phyloP scores from a whole-genome alignment of 2,113 vertebrate genomes.

The Apodemus speciosus region DNA sequence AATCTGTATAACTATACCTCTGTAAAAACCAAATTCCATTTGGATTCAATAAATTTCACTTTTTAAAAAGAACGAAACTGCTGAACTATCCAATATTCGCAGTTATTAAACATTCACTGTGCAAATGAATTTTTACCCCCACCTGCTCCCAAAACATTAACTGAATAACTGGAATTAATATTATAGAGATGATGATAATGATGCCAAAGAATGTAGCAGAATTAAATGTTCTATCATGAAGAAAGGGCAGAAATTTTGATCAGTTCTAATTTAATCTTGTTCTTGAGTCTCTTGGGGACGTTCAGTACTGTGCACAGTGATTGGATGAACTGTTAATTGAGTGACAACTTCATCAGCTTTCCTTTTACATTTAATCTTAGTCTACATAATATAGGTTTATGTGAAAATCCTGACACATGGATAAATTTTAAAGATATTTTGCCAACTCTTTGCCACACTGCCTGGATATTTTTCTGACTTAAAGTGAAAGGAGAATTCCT shows the following conservation, averaged over 20 bases:
- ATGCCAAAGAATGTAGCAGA: constrained; percentile 38
- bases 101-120: constrained; percentile 17
- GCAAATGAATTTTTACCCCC: constrained; percentile 42
- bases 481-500: neutral
- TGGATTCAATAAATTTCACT: constrained; percentile 13
- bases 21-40: constrained; percentile 61
- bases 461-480: constrained; percentile 48
- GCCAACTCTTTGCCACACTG: neutral
- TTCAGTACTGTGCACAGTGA: constrained; percentile 65
- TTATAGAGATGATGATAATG: constrained; percentile 34
- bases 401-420: constrained; percentile 44
- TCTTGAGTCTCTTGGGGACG: constrained; percentile 50
- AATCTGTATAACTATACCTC: constrained; percentile 33
- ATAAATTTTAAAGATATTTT: constrained; percentile 61
- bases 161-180: constrained; percentile 43
- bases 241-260: constrained; percentile 54
- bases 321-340: constrained; percentile 26
- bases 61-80: constrained; percentile 9
- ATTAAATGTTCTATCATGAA: constrained; percentile 50
- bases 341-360: constrained; percentile 50
- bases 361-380: neutral
- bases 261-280: constrained; percentile 49
- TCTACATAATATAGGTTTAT: constrained; percentile 34
- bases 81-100: constrained; percentile 58
- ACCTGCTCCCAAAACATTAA: constrained; percentile 52